Base-by-base conservation (phyloP, 2,888 invertebrate genomes). In the Eustalomyia histrio region DNA sequence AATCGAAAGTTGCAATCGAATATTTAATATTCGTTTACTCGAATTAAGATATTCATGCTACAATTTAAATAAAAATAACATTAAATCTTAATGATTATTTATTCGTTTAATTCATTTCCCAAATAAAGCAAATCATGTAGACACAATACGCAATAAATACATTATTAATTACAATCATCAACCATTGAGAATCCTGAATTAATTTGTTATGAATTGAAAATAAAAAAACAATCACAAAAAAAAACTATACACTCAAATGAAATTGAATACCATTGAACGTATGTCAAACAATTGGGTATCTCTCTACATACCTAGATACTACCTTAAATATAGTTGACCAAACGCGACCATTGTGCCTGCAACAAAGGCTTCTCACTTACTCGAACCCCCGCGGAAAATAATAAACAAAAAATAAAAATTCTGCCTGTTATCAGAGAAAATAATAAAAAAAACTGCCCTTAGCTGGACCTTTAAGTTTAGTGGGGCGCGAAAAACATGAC, bases 101-200 rank as follows among this genome's bases (percentile, higher is more conserved):
- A 24, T 47, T 39, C 29, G 29, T 18, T 60, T 43, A 7, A 71
- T 65, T 35, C 47, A 60, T 29, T 52, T 72, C 10, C 39, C 75
- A 68, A 76, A 29, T 33, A 79, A 68, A 79, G 57, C 55, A 76
- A 79, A 68, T 64, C 75, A 76, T 58, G 52, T 63, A 52, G 64
- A 57, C 76, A 57, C 76, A 65, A 67, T 65, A 67, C 47, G 72
- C 73, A 75, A 82, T 83, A 84, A 85, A 86, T 85, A 83, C 76
- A 73, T 83, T 85, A 86, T 86, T 86, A 85, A 86, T 86, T 85
- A 84, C 85, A 82, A 57, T 78, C 74, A 73, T 52, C 18, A 16
- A 16, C 67, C 39, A 57, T 74, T 78, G 74, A 61, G 69, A 72
- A 47, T 57, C 55, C 69, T 43, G 55, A 52, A 24, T 81, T 81